These are phyloP conservation scores for Pao palembangensis DNA, from an alignment of 2,113 vertebrate species.

Conservation along the genomic window DNA sequence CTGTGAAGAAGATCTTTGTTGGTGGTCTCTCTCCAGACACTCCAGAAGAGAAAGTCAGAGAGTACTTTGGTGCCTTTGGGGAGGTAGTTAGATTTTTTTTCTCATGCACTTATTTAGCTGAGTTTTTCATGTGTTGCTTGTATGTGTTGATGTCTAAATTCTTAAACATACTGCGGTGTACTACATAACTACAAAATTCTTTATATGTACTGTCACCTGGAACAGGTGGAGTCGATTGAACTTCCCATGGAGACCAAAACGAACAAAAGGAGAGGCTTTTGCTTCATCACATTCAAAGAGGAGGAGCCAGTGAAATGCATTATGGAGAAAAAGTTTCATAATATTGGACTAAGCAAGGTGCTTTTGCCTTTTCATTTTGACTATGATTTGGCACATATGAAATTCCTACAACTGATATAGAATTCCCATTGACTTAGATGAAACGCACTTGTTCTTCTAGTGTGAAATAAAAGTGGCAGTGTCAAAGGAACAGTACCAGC, in stretches of 20 bases:
- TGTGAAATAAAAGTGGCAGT: slow-evolving; percentile 99
- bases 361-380: neutral
- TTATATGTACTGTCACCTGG: neutral
- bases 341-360: slow-evolving; percentile 98
- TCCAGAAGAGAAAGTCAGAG: slow-evolving; percentile 95
- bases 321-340: slow-evolving; percentile 99
- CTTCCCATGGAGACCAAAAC: slow-evolving; percentile 99
- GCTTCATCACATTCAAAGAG: slow-evolving; percentile 98
- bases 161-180: no score
- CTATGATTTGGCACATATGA: neutral
- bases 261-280: slow-evolving; percentile 98
- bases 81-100: slow-evolving; percentile 75
- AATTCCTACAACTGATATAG: neutral
- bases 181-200: neutral
- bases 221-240: slow-evolving; percentile 93
- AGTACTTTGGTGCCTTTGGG: slow-evolving; percentile 94
- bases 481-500: slow-evolving; percentile 98
- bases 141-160: no score
- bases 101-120: no score
- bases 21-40: slow-evolving; percentile 97
- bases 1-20: slow-evolving; percentile 98
- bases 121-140: no score
- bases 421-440: neutral
- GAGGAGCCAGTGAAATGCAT: slow-evolving; percentile 96
- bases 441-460: slow-evolving; percentile 52